Base-by-base conservation (phyloP, 2,888 invertebrate species). In the Oegoconia quadripuncta region DNA sequence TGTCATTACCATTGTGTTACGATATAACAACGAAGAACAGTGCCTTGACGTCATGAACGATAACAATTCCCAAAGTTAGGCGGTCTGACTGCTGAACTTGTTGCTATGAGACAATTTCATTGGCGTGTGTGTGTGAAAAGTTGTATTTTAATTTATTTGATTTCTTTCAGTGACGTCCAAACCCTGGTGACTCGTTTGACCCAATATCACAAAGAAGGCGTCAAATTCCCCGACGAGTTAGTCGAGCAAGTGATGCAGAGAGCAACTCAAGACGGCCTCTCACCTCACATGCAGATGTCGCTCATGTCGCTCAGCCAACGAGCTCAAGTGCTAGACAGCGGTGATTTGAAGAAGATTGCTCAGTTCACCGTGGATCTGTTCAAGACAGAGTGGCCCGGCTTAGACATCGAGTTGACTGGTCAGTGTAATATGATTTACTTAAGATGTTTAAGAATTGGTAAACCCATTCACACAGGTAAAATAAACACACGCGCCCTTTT, bases 171-270 rank as follows among this genome's bases (percentile, higher is more conserved):
- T 1, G 64, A 69, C 30, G 59, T 77, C 26, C 50, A 75, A 31
- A 56, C 44, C 0, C 37, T 83, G 5, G 68, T 74, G 18, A 32
- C 39, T 2, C 74, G 75, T 0, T 44, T 84, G 6, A 57, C 55
- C 0, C 62, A 70, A 14, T 78, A 73, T 65, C 67, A 74, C 63
- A 72, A 73, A 35, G 81, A 78, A 6, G 79, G 81, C 11, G 53
- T 68, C 12, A 58, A 62, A 29, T 55, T 80, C 38, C 49, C 74
- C 0, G 73, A 71, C 2, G 69, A 65, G 1, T 31, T 75, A 2
- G 28, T 79, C 1, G 72, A 75, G 34, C 28, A 17, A 7, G 59
- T 69, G 27, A 50, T 71, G 42, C 39, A 36, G 30, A 50, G 44
- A 26, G 77, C 73, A 0, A 39, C 52, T 0, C 55, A 51, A 37